phyloP scores from a whole-genome alignment of 2,113 vertebrate species.

The Nannospalax galili region DNA sequence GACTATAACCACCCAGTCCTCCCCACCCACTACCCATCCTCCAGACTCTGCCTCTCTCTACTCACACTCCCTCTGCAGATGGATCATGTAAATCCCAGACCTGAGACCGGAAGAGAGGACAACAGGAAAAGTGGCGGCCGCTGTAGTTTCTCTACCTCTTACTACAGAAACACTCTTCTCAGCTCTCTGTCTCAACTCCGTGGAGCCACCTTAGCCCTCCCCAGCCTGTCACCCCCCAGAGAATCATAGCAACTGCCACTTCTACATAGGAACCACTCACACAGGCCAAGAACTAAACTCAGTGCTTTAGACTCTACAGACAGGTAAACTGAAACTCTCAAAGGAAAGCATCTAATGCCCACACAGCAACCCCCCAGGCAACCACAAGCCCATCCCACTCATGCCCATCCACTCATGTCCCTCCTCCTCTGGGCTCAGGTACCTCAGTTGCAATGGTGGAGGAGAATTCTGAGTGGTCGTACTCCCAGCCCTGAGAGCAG shows the following conservation, averaged over 20 bases:
- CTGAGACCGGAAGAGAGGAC: not conserved
- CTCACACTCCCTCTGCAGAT: not conserved
- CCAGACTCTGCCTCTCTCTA: not conserved
- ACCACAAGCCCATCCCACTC: not conserved
- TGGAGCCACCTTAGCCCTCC: not conserved
- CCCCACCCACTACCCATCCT: not conserved
- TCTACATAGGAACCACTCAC: not conserved
- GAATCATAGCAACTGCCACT: not conserved
- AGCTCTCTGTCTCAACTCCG: not conserved
- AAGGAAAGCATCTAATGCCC: not conserved
- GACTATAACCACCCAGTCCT: not conserved
- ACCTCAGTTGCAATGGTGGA: slow-evolving; percentile 93
- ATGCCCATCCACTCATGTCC: not conserved
- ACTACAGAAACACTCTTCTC: not conserved
- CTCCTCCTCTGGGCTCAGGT: slow-evolving; percentile 7
- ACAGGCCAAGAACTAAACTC: not conserved
- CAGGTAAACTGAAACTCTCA: not conserved
- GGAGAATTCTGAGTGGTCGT: slow-evolving; percentile 88
- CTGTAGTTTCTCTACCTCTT: not conserved
- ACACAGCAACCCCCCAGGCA: not conserved
- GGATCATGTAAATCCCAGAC: slow-evolving; percentile 14
- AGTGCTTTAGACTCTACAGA: not conserved
- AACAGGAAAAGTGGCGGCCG: not conserved
- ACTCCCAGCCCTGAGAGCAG: slow-evolving; percentile 92
- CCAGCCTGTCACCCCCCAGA: not conserved